Evolutionary conservation across 2,113 vertebrate species (phyloP).

Genomic region (Nipponia nippon): DNA sequence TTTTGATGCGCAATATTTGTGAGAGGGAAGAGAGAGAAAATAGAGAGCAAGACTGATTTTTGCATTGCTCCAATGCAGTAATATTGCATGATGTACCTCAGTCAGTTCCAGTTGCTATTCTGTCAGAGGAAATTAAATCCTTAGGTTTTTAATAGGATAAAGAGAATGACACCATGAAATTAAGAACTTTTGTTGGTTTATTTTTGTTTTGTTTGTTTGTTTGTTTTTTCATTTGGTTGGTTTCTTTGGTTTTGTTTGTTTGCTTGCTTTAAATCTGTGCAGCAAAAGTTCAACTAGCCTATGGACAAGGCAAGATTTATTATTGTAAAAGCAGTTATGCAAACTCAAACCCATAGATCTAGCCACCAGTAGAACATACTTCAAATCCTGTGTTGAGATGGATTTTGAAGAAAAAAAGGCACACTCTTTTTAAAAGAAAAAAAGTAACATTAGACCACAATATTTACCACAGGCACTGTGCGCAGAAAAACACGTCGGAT

Average conservation of each 20-base stretch:
- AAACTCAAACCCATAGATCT: neutral
- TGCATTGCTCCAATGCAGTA: neutral
- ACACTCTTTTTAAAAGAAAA: neutral
- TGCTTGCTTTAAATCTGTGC: neutral
- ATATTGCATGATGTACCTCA: neutral
- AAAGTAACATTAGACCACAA: neutral
- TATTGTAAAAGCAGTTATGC: neutral
- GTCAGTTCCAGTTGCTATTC: neutral
- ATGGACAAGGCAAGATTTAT: neutral
- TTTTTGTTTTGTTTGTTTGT: neutral
- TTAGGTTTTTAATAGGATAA: neutral
- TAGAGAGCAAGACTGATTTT: neutral
- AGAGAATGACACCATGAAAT: neutral
- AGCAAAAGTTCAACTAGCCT: neutral
- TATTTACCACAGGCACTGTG: neutral
- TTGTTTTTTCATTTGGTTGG: too few species aligned
- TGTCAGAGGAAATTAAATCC: neutral
- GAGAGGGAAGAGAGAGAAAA: neutral
- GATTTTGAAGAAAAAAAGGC: neutral
- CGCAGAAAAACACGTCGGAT: neutral
- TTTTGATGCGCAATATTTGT: neutral
- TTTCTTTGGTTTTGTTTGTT: neutral
- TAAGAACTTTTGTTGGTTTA: neutral
- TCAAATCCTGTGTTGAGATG: neutral
- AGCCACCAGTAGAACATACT: neutral